Evolutionary conservation across 2,797 vertebrate species (phyloP).

Genomic region (Syncerus caffer): DNA sequence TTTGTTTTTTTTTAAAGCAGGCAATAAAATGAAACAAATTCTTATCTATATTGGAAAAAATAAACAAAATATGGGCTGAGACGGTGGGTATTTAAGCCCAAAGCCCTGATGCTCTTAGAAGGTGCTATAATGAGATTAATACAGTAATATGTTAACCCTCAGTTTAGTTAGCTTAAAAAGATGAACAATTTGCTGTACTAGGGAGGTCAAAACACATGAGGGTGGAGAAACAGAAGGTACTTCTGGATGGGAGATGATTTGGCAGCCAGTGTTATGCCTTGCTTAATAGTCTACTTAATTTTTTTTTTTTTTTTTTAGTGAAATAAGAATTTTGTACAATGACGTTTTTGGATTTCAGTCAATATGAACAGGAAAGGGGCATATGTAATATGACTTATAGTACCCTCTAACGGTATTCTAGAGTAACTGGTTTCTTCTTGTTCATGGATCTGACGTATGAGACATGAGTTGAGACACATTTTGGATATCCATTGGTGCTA

Average conservation of each 20-base stretch:
- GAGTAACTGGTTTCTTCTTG: neutral
- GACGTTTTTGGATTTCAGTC: slow-evolving; percentile 35
- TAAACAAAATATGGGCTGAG: neutral
- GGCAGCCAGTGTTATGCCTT: neutral
- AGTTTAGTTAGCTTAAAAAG: neutral
- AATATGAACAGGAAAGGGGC: slow-evolving; percentile 10
- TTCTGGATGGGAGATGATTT: neutral
- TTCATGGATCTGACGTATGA: neutral
- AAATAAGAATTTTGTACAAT: slow-evolving; percentile 47
- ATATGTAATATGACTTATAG: neutral
- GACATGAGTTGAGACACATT: neutral
- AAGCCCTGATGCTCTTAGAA: slow-evolving; percentile 6
- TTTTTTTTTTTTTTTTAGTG: neutral
- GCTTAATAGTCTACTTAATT: slow-evolving; percentile 15
- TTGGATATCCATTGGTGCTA: neutral
- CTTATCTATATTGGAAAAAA: neutral
- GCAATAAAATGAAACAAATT: slow-evolving; percentile 22
- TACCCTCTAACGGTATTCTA: neutral
- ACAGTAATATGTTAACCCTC: neutral
- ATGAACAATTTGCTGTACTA: neutral
- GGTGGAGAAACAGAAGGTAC: slow-evolving; percentile 35
- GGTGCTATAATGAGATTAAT: neutral
- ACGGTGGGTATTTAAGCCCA: neutral
- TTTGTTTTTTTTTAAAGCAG: neutral
- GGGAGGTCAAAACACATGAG: neutral